Evolutionary conservation across 2,113 vertebrate genomes (phyloP).

Genomic region (Oryzias curvinotus): DNA sequence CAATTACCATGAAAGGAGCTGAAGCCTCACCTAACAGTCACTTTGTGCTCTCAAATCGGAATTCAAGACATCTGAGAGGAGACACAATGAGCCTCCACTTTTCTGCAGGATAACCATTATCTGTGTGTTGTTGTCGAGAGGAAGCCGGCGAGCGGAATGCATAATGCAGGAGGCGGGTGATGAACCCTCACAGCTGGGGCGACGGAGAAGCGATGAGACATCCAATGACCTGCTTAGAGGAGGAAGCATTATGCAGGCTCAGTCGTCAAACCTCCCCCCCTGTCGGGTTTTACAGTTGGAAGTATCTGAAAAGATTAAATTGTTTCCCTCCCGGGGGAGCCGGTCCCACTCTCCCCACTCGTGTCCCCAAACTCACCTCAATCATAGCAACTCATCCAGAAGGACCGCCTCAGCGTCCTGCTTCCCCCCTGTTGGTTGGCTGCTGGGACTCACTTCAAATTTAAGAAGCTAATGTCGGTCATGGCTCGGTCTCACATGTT

Average conservation of each 20-base stretch:
- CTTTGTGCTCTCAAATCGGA: constrained; percentile 4
- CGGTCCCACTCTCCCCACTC: constrained; percentile 10
- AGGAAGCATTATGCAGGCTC: constrained; percentile 29
- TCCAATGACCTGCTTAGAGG: constrained; percentile 23
- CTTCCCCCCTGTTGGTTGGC: constrained; percentile 4
- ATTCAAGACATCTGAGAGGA: constrained; percentile 12
- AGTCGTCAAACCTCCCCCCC: background rate
- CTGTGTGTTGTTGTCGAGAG: constrained; percentile 13
- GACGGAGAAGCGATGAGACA: constrained; percentile 19
- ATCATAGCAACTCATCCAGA: constrained; percentile 35
- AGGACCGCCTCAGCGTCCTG: constrained; percentile 9
- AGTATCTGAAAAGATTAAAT: constrained; percentile 11
- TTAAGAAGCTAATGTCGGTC: constrained; percentile 15
- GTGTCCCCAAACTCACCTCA: constrained; percentile 25
- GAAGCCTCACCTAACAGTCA: background rate
- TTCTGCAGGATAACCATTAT: constrained; percentile 7
- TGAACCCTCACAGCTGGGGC: constrained; percentile 33
- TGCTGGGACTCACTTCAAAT: constrained; percentile 1
- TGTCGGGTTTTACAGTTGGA: constrained; percentile 19
- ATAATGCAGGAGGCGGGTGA: constrained; percentile 40
- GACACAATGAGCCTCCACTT: constrained; percentile 1
- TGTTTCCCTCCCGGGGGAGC: constrained; percentile 9
- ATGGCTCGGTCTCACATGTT: constrained; percentile 1
- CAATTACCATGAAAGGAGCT: constrained; percentile 3
- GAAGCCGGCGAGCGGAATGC: constrained; percentile 24